A percentile compares a stretch with the other conserved stretches of the same genome.
These are phyloP conservation scores for Drosophila seclusa DNA, from an alignment of 2,888 invertebrate genomes.

Conservation along the genomic window DNA sequence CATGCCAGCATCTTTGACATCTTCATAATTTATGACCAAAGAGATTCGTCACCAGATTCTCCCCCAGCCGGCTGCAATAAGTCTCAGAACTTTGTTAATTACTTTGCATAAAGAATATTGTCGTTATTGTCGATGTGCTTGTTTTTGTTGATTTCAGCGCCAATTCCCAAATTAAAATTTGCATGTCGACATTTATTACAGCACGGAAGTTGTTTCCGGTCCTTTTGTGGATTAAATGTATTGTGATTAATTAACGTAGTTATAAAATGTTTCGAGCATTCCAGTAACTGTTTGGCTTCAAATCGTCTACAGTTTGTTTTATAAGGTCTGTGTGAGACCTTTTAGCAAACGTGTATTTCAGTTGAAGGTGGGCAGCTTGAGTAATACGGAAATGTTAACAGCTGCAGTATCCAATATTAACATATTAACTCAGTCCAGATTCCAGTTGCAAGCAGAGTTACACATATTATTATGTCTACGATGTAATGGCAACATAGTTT, in stretches of 20 bases:
- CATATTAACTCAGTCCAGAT: background rate
- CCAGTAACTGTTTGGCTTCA: slow-evolving; percentile 41
- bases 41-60: slow-evolving; percentile 51
- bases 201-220: slow-evolving; percentile 24
- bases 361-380: slow-evolving; percentile 18
- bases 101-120: slow-evolving; percentile 16
- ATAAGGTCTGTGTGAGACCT: slow-evolving; percentile 23
- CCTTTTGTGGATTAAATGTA: slow-evolving; percentile 20
- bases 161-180: slow-evolving; percentile 43
- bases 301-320: slow-evolving; percentile 27
- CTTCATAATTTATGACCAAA: slow-evolving; percentile 29
- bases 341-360: background rate
- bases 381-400: slow-evolving; percentile 2
- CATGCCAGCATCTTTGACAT: slow-evolving; percentile 2
- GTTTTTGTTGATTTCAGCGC: slow-evolving; percentile 19
- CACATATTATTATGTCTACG: background rate
- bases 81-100: slow-evolving; percentile 54
- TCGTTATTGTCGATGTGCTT: slow-evolving; percentile 4
- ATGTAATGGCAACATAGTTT: background rate
- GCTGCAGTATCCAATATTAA: background rate
- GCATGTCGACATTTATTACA: slow-evolving; percentile 18
- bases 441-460: background rate
- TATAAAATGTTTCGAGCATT: slow-evolving; percentile 9
- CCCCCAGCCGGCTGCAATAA: slow-evolving; percentile 42
- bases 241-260: slow-evolving; percentile 3